phyloP scores from a whole-genome alignment of 2,888 invertebrate species.

The Atethmia centrago region DNA sequence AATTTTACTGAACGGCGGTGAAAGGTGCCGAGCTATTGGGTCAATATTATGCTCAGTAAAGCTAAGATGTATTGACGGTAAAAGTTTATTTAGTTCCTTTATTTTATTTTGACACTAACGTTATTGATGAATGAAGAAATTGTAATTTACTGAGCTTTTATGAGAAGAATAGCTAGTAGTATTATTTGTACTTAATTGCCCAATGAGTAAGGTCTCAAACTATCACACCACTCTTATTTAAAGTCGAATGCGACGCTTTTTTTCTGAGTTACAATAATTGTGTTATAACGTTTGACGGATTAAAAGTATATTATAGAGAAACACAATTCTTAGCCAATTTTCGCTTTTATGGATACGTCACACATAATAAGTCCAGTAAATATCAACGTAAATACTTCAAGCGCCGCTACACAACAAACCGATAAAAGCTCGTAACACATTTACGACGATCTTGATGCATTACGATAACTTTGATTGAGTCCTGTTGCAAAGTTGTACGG shows the following conservation, averaged over 20 bases:
- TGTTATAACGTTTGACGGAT: not conserved
- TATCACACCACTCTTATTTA: not conserved
- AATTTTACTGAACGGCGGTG: not conserved
- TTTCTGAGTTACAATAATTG: not conserved
- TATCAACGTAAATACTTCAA: conserved; percentile 61
- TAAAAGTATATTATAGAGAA: too few species aligned
- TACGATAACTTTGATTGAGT: conserved; percentile 73
- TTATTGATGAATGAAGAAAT: not conserved
- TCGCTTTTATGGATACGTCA: conserved; percentile 19
- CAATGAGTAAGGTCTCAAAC: not conserved
- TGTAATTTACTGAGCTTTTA: conserved; percentile 1
- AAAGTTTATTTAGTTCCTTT: not conserved
- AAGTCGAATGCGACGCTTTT: not conserved
- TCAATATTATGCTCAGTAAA: not conserved
- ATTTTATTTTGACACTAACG: not conserved
- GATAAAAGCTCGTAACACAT: conserved; percentile 74
- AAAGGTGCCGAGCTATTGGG: not conserved
- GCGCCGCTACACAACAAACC: conserved; percentile 56
- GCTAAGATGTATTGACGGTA: not conserved
- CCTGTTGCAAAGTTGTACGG: conserved; percentile 64
- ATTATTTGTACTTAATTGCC: conserved; percentile 1
- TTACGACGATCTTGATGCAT: conserved; percentile 72
- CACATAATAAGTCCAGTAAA: conserved; percentile 40
- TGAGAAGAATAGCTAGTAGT: not conserved
- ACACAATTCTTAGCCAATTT: conserved; percentile 3